phyloP scores from a whole-genome alignment of 2,888 invertebrate genomes.

The Gymnocheta viridis region DNA sequence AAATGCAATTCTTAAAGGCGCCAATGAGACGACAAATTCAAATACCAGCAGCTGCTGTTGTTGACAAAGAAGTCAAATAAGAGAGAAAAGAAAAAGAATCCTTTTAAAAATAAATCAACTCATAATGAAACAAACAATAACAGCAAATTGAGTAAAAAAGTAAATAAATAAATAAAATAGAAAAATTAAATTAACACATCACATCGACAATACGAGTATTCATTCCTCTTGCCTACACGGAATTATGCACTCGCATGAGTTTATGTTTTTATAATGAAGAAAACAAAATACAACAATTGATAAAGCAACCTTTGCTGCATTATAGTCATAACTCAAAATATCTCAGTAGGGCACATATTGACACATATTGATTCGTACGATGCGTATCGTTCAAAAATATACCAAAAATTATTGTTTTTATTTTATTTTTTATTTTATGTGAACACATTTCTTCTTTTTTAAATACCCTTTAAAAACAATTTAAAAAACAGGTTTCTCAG shows the following conservation, averaged over 20 bases:
- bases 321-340: too few species aligned
- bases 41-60: conserved; percentile 58
- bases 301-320: too few species aligned
- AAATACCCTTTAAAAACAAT: too few species aligned
- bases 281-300: not conserved
- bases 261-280: not conserved
- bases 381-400: too few species aligned
- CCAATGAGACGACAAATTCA: conserved; percentile 54
- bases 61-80: conserved; percentile 34
- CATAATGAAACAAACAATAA: conserved; percentile 37
- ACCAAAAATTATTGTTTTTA: too few species aligned
- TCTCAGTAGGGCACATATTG: too few species aligned
- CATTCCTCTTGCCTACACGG: not conserved
- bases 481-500: too few species aligned
- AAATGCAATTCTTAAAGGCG: conserved; percentile 21
- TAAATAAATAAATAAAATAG: not conserved
- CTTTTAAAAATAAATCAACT: conserved; percentile 51
- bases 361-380: too few species aligned
- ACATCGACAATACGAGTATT: not conserved
- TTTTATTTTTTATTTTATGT: too few species aligned
- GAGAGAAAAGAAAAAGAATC: not conserved
- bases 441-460: too few species aligned
- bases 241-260: not conserved
- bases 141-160: conserved; percentile 11
- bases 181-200: conserved; percentile 18